Evolutionary conservation across 2,888 invertebrate genomes (phyloP).

Genomic region (Microctonus hyperodae): DNA sequence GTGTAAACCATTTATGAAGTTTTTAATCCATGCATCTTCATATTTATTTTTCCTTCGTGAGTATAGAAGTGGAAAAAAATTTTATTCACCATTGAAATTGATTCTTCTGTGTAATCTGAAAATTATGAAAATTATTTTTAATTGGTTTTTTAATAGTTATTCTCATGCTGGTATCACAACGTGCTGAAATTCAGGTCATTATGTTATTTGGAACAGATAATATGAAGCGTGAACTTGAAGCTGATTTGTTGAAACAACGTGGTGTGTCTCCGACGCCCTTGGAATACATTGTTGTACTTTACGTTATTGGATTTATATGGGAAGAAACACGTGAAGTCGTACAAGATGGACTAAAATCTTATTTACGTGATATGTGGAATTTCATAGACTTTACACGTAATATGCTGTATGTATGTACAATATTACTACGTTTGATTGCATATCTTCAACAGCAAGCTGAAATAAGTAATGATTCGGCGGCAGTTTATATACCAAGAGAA

Average conservation of each 20-base stretch:
- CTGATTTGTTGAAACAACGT: constrained; percentile 75
- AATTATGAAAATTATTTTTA: too few relatives aligned
- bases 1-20: constrained; percentile 96
- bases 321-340: constrained; percentile 92
- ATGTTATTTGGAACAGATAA: constrained; percentile 76
- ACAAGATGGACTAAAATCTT: constrained; percentile 84
- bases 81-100: too few relatives aligned
- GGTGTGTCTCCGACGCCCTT: constrained; percentile 86
- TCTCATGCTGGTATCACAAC: constrained; percentile 89
- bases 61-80: too few relatives aligned
- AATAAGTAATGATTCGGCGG: constrained; percentile 72
- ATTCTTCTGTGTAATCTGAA: too few relatives aligned
- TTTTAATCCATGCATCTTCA: constrained; percentile 92
- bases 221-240: constrained; percentile 70
- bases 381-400: constrained; percentile 94
- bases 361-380: constrained; percentile 95
- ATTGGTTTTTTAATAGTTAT: constrained; percentile 81
- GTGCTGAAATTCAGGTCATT: constrained; percentile 81
- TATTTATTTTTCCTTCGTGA: constrained; percentile 93
- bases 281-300: constrained; percentile 83
- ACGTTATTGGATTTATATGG: constrained; percentile 89
- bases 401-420: constrained; percentile 80
- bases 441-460: constrained; percentile 78
- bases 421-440: constrained; percentile 73
- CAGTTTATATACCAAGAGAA: constrained; percentile 80